Conservation (phyloP, 2,113 vertebrate genomes). For the Lontra canadensis region DNA sequence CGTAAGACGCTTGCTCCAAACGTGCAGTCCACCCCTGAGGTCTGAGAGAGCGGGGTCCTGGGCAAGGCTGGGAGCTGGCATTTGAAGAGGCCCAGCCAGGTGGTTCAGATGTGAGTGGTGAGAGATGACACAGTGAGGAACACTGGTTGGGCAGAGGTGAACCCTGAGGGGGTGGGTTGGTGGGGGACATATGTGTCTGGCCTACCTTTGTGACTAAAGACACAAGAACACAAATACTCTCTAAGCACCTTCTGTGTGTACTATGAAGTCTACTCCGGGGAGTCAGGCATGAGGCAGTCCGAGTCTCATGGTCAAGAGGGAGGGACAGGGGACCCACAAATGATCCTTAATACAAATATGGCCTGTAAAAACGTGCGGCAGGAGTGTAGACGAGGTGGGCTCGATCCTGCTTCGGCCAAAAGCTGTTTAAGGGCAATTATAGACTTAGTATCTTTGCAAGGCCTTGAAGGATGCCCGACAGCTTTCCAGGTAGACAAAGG, state of each 20-base stretch:
- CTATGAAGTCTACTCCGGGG: background rate
- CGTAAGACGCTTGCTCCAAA: no score
- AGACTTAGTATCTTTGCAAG: background rate
- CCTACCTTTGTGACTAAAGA: background rate
- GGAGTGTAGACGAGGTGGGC: background rate
- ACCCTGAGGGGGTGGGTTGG: fast-evolving
- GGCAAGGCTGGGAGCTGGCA: background rate
- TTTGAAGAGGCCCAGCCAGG: background rate
- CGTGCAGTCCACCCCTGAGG: background rate
- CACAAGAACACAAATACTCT: background rate
- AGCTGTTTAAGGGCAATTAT: background rate
- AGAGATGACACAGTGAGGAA: background rate
- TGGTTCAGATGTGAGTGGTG: no score
- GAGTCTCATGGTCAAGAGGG: background rate
- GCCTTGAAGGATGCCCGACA: background rate
- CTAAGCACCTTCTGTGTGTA: background rate
- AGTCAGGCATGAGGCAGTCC: background rate
- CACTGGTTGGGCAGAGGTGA: background rate
- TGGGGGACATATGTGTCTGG: background rate
- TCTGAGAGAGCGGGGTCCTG: background rate
- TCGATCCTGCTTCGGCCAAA: background rate
- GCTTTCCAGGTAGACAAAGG: background rate
- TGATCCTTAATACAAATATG: background rate
- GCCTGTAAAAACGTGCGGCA: background rate
- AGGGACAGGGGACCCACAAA: background rate